A percentile compares a stretch with the other conserved stretches of the same genome.
These are phyloP conservation scores for Spicauda simplicius DNA, from an alignment of 2,888 invertebrate species.

Conservation along the genomic window DNA sequence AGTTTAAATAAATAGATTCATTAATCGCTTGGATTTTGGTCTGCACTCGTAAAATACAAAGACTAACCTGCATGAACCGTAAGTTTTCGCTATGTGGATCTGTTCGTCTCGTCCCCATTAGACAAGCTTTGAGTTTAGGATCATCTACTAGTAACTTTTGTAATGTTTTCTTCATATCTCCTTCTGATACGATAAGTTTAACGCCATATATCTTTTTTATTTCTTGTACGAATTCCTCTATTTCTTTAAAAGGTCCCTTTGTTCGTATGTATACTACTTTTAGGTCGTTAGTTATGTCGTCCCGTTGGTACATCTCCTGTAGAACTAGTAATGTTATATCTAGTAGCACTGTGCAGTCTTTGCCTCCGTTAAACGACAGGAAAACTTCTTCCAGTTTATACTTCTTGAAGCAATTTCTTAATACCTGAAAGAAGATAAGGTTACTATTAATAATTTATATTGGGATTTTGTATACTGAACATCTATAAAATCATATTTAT, in stretches of 20 bases:
- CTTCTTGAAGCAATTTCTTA: constrained; percentile 84
- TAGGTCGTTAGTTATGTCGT: constrained; percentile 73
- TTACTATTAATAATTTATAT: no score
- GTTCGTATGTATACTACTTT: constrained; percentile 93
- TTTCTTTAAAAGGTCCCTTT: constrained; percentile 92
- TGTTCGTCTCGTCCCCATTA: constrained; percentile 96
- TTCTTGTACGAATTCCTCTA: constrained; percentile 92
- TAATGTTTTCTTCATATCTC: constrained; percentile 90
- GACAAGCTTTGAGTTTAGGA: constrained; percentile 89
- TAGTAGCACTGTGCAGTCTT: constrained; percentile 97
- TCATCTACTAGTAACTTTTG: constrained; percentile 84
- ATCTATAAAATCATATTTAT: no score
- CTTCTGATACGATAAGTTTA: constrained; percentile 87
- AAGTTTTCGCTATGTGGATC: constrained; percentile 92
- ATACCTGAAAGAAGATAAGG: constrained; percentile 75
- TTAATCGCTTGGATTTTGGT: no score
- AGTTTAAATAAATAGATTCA: no score
- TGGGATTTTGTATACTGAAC: no score
- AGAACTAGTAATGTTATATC: constrained; percentile 67
- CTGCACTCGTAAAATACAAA: no score
- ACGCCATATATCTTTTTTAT: constrained; percentile 90
- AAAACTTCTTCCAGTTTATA: constrained; percentile 92
- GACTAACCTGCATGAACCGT: constrained; percentile 87
- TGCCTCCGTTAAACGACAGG: constrained; percentile 98
- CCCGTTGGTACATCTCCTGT: constrained; percentile 55